Percentiles rank a stretch among this genome's conserved stretches.
Evolutionary conservation across 2,113 vertebrate species (phyloP).

Genomic region (Astur gentilis): DNA sequence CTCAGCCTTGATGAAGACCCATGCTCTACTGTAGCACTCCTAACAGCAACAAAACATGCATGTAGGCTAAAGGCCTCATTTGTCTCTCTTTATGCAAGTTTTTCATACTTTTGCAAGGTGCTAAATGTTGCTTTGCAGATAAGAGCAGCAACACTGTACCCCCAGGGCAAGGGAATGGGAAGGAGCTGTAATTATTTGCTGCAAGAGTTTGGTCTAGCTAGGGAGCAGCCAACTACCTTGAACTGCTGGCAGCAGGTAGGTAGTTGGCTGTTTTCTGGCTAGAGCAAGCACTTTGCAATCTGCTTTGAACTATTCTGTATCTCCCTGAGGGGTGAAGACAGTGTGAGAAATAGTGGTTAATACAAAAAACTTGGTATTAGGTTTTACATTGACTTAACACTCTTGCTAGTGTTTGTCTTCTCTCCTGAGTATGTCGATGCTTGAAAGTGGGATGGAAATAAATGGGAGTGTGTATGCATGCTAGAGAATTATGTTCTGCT

Average conservation of each 20-base stretch:
- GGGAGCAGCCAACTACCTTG: background rate
- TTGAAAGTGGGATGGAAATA: background rate
- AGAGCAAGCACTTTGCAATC: background rate
- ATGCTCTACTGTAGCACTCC: background rate
- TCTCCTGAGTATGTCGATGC: background rate
- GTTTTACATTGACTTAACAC: background rate
- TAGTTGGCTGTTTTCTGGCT: background rate
- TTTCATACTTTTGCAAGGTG: background rate
- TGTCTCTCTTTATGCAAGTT: background rate
- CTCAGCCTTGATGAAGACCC: background rate
- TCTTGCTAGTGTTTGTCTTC: background rate
- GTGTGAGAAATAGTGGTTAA: background rate
- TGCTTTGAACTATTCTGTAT: background rate
- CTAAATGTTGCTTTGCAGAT: background rate
- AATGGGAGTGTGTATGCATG: background rate
- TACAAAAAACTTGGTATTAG: background rate
- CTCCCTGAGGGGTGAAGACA: background rate
- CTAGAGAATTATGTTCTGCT: background rate
- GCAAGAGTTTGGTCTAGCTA: background rate
- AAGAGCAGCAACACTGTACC: background rate
- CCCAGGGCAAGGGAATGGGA: background rate
- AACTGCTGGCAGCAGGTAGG: background rate
- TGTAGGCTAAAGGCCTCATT: background rate
- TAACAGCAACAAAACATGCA: background rate
- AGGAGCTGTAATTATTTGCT: conserved; percentile 18